Percentiles rank a stretch among this genome's conserved stretches.
phyloP scores from a whole-genome alignment of 2,113 vertebrate genomes.

The Tragulus kanchil region DNA sequence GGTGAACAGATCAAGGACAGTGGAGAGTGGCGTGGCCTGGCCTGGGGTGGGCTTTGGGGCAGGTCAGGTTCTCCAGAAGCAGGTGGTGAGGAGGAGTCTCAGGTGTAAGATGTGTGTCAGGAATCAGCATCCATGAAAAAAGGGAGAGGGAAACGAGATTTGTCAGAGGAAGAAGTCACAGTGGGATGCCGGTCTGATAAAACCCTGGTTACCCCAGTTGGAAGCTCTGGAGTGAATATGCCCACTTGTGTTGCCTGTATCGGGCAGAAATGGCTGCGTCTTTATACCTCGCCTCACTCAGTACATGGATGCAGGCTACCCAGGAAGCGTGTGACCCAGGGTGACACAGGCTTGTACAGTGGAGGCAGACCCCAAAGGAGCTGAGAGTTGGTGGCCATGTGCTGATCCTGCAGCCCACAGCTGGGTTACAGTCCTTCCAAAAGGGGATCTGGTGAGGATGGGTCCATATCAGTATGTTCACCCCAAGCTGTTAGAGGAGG shows the following conservation, averaged over 20 bases:
- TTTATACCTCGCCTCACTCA: not conserved
- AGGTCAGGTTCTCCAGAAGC: not conserved
- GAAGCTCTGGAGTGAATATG: not conserved
- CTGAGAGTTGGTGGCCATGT: not conserved
- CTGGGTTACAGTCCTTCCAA: not conserved
- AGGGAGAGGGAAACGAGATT: not conserved
- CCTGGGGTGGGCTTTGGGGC: not conserved
- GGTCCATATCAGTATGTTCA: too few relatives aligned
- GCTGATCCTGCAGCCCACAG: not conserved
- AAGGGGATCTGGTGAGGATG: not conserved
- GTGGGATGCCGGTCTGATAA: not conserved
- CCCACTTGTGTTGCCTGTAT: fast-evolving
- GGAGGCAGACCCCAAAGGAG: not conserved
- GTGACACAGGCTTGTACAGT: not conserved
- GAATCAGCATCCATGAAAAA: not conserved
- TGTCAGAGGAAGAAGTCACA: not conserved
- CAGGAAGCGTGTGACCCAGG: not conserved
- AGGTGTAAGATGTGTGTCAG: too few relatives aligned
- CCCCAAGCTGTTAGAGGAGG: not conserved
- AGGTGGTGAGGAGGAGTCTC: not conserved
- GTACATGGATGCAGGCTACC: not conserved
- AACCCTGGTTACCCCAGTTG: not conserved
- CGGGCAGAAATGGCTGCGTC: not conserved
- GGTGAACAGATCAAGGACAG: not conserved
- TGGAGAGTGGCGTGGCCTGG: too few relatives aligned